Percentiles rank a stretch among this genome's conserved stretches.
Evolutionary conservation across 1,140 invertebrate genomes (phyloP).

Genomic region (Eulimnadia texana): DNA sequence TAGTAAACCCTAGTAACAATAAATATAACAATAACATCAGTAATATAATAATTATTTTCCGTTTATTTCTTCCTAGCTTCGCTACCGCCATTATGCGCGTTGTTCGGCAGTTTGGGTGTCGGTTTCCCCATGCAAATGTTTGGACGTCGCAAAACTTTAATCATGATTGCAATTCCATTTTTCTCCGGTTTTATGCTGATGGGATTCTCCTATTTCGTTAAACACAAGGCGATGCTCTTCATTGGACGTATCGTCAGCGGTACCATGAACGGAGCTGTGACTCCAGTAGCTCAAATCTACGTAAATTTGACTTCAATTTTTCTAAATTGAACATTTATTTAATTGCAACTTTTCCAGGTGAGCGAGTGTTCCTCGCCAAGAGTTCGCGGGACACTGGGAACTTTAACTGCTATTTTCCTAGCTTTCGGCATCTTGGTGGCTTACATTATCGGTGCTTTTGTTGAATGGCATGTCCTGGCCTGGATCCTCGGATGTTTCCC

Average conservation of each 20-base stretch:
- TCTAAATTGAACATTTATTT: constrained; percentile 22
- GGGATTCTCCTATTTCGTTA: constrained; percentile 25
- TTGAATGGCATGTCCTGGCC: constrained; percentile 48
- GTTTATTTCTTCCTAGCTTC: constrained; percentile 1
- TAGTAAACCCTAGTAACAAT: too few species aligned
- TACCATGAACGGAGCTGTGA: constrained; percentile 40
- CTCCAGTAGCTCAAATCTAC: constrained; percentile 45
- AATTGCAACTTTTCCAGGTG: constrained; percentile 28
- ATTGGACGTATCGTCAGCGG: constrained; percentile 48
- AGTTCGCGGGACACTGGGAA: constrained; percentile 58
- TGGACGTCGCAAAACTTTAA: constrained; percentile 29
- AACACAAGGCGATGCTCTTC: constrained; percentile 28
- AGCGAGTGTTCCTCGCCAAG: constrained; percentile 48
- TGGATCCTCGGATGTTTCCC: constrained; percentile 44
- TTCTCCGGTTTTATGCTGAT: constrained; percentile 28
- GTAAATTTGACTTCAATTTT: too few species aligned
- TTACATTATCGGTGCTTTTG: constrained; percentile 50
- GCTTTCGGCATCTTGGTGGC: constrained; percentile 54
- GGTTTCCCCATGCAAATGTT: constrained; percentile 27
- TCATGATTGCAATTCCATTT: constrained; percentile 27
- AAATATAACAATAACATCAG: too few species aligned
- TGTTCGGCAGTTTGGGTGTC: constrained; percentile 11
- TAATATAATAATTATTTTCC: not conserved
- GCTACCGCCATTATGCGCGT: constrained; percentile 8
- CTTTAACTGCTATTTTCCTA: constrained; percentile 62